Evolutionary conservation across 2,113 vertebrate species (phyloP).

Genomic region (Xenopus tropicalis): DNA sequence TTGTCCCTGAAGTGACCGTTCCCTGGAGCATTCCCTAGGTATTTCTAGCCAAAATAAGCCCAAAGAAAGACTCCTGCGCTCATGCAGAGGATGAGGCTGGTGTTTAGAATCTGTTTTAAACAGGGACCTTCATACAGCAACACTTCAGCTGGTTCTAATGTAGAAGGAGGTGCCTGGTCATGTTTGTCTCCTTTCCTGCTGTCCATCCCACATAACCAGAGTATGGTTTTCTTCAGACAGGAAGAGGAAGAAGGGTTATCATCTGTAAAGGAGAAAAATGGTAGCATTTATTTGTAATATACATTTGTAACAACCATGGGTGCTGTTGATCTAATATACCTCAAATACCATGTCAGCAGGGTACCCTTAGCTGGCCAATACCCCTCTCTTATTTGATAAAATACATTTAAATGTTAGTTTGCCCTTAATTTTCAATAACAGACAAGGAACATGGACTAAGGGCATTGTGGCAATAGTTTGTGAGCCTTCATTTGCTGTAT

Average conservation of each 20-base stretch:
- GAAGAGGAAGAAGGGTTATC: conserved; percentile 46
- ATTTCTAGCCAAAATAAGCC: conserved; percentile 80
- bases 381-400: too few species aligned
- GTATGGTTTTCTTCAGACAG: conserved; percentile 61
- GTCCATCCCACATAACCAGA: conserved; percentile 92
- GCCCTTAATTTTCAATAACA: too few species aligned
- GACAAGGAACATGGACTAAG: too few species aligned
- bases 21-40: neutral
- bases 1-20: neutral
- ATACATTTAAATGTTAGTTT: too few species aligned
- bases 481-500: too few species aligned
- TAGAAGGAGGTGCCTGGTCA: rapidly evolving
- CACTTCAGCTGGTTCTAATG: neutral
- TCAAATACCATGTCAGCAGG: too few species aligned
- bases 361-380: too few species aligned
- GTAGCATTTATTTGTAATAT: neutral
- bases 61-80: conserved; percentile 75
- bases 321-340: too few species aligned
- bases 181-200: conserved; percentile 31
- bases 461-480: too few species aligned
- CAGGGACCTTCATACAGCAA: conserved; percentile 68
- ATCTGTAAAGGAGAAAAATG: conserved; percentile 44
- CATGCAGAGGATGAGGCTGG: conserved; percentile 77
- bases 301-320: too few species aligned
- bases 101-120: conserved; percentile 67